Percentiles rank a stretch among this genome's conserved stretches.
phyloP scores from a whole-genome alignment of 1,140 invertebrate genomes.

The Halictus rubicundus region DNA sequence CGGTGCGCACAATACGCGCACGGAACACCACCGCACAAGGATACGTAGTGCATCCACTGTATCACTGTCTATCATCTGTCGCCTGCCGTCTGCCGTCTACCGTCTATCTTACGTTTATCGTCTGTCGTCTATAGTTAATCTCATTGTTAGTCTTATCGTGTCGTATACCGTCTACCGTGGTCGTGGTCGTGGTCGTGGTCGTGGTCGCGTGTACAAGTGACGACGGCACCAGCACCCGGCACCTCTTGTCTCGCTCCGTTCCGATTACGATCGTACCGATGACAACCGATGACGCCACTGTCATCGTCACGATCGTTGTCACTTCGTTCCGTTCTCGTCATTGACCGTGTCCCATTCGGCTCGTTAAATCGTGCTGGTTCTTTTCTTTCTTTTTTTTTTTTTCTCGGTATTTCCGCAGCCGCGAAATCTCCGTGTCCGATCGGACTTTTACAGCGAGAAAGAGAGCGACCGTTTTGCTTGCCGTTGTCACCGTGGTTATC shows the following conservation, averaged over 20 bases:
- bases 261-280: background rate
- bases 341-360: background rate
- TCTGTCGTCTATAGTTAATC: no score
- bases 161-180: no score
- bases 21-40: conserved; percentile 58
- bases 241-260: background rate
- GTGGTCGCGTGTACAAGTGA: conserved; percentile 27
- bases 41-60: conserved; percentile 55
- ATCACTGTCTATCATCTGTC: conserved; percentile 11
- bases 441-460: background rate
- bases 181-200: no score
- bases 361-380: background rate
- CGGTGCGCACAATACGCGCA: conserved; percentile 62
- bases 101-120: background rate
- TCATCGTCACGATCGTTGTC: background rate
- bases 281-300: background rate
- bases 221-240: conserved; percentile 15
- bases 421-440: no score
- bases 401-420: no score
- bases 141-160: no score
- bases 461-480: background rate
- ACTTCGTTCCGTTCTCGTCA: background rate
- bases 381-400: no score
- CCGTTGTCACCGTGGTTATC: background rate
- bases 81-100: background rate